Evolutionary conservation across 2,113 vertebrate species (phyloP), one percentile per base, ranked within the genome.

Genomic region (Brachyhypopomus occidentalis): DNA sequence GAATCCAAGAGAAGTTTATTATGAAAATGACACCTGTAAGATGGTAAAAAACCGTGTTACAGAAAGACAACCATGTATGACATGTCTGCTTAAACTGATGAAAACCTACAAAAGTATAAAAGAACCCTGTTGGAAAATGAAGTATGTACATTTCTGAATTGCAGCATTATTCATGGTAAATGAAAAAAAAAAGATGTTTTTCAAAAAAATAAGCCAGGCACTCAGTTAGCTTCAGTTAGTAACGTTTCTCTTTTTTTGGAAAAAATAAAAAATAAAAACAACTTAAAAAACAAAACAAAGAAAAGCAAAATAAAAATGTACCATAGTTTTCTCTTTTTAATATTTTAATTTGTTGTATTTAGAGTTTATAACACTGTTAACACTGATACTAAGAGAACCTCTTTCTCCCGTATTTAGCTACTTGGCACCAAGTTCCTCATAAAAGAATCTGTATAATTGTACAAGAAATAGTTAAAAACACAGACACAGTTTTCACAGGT

Each of bases 391-490:
- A 98, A 98, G 96, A 98, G 95, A 96, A 94, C 92, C 95, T 96
- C 95, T 95, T 94, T 95, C 94, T 95, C 95, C 95, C 89, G 93
- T 96, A 94, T 95, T 96, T 95, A 94, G 94, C 94, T 97, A 97
- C 95, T 97, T 96, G 97, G 96, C 96, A 96, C 96, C 96, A 98
- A 96, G 95, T 96, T 98, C 96, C 96, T 97, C 96, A 96, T 97
- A 98, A 98, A 98, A 98, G 95, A 96, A 97, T 97, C 97, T 96
- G 96, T 98, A 98, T 96, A 97, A 97, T 98, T 97, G 95, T 98
- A 99, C 97, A 98, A 97, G 96, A 98, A 98, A 97, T 96, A 97
- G 96, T 98, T 99, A 98, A 99, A 98, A 99, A 98, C 97, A 98
- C 97, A 97, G 95, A 98, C 97, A 98, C 96, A 96, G 94, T 96